phyloP scores from a whole-genome alignment of 2,888 invertebrate genomes.

The Trypoxylon attenuatum region DNA sequence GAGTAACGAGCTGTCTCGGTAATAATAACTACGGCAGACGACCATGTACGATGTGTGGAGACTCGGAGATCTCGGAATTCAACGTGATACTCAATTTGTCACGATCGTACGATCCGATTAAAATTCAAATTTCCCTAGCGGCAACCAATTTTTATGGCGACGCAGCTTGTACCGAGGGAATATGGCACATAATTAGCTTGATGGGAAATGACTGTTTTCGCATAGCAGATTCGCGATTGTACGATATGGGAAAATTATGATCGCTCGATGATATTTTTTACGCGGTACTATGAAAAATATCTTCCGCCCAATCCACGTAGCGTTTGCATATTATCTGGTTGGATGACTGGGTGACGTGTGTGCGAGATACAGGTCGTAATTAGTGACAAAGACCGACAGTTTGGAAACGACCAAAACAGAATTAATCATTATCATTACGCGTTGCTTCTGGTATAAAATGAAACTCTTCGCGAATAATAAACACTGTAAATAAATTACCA shows the following conservation, averaged over 20 bases:
- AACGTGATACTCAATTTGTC: constrained; percentile 50
- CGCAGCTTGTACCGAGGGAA: constrained; percentile 29
- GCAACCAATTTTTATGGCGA: constrained; percentile 10
- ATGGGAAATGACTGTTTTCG: constrained; percentile 14
- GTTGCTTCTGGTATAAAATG: too few relatives aligned
- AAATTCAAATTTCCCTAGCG: constrained; percentile 51
- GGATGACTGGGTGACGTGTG: too few relatives aligned
- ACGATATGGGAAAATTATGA: constrained; percentile 9
- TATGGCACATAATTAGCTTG: constrained; percentile 1
- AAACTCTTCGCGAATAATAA: too few relatives aligned
- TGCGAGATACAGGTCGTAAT: too few relatives aligned
- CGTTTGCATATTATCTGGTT: too few relatives aligned
- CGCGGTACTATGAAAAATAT: constrained; percentile 3
- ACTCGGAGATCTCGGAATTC: constrained; percentile 15
- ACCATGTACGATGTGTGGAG: constrained; percentile 33
- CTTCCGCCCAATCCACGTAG: too few relatives aligned
- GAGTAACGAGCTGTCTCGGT: constrained; percentile 44
- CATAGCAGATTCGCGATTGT: constrained; percentile 20
- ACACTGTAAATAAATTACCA: too few relatives aligned
- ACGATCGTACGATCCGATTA: constrained; percentile 43
- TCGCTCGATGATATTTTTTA: not conserved
- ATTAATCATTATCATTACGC: too few relatives aligned
- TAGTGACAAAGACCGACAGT: too few relatives aligned
- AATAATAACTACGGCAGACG: constrained; percentile 42
- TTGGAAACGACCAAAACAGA: too few relatives aligned